Evolutionary conservation across 2,797 vertebrate species (phyloP).

Genomic region (Sebastes minor): DNA sequence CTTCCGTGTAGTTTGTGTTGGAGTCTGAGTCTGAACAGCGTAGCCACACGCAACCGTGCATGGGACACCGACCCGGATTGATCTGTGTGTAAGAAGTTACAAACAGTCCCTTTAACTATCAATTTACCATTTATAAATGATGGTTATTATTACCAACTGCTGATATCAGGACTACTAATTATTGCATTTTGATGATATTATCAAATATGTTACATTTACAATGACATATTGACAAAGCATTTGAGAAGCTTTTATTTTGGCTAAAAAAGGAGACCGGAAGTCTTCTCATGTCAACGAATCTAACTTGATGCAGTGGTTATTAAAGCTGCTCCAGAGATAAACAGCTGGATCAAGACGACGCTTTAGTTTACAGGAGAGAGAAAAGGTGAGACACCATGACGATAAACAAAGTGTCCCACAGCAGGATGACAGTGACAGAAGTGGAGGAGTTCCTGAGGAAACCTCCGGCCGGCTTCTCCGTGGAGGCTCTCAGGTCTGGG

Average conservation of each 20-base stretch:
- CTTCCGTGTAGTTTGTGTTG: no score
- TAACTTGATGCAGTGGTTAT: background rate
- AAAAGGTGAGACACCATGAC: background rate
- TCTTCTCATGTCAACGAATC: fast-evolving
- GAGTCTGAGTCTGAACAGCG: no score
- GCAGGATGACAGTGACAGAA: conserved; percentile 46
- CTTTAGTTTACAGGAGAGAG: fast-evolving
- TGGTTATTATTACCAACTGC: background rate
- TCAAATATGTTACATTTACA: background rate
- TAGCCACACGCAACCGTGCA: no score
- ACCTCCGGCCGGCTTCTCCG: conserved; percentile 66
- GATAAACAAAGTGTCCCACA: background rate
- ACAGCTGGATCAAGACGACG: background rate
- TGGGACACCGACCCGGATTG: fast-evolving
- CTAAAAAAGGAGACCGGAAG: background rate
- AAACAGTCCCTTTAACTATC: no score
- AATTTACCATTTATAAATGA: no score
- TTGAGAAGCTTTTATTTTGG: conserved; percentile 2
- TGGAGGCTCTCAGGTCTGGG: conserved; percentile 20
- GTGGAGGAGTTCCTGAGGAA: conserved; percentile 63
- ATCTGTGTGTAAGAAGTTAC: no score
- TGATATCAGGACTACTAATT: background rate
- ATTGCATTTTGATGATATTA: background rate
- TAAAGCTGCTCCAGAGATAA: background rate
- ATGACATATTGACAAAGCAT: background rate